Evolutionary conservation across 30 jellyfish, hydroid and myxozoan genomes (phyloP).

Genomic region (Pelagia noctiluca): DNA sequence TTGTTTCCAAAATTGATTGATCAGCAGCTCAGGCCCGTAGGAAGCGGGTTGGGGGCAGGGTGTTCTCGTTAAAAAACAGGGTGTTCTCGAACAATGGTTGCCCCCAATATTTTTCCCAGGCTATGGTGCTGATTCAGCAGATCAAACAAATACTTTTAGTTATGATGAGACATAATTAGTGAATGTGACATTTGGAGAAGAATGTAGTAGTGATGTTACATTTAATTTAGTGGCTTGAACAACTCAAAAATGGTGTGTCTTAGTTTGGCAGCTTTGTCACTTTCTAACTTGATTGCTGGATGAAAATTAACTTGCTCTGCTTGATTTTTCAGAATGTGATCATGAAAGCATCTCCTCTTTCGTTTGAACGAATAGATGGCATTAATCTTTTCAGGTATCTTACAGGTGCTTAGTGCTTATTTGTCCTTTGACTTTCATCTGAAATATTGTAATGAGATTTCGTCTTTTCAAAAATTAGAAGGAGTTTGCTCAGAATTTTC

Average conservation of each 20-base stretch:
- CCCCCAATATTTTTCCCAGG: too few species aligned
- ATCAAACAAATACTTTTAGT: too few species aligned
- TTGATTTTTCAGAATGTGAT: conserved; percentile 61
- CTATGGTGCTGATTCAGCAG: too few species aligned
- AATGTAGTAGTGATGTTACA: not conserved
- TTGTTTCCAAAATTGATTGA: too few species aligned
- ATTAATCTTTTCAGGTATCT: not conserved
- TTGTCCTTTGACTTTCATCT: not conserved
- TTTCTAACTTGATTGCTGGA: not conserved
- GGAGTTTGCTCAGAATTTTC: not conserved
- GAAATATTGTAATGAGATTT: not conserved
- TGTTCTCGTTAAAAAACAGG: too few species aligned
- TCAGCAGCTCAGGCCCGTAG: too few species aligned
- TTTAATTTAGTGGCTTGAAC: not conserved
- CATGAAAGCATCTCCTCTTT: conserved; percentile 58
- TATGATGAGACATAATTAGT: too few species aligned
- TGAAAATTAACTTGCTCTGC: not conserved
- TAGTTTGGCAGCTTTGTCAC: not conserved
- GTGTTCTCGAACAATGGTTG: too few species aligned
- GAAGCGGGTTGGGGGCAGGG: too few species aligned
- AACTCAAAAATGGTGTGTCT: not conserved
- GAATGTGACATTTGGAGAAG: not conserved
- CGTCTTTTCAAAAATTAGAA: too few species aligned
- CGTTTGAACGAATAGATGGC: conserved; percentile 33
- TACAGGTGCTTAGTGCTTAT: not conserved